These are phyloP conservation scores for Theonella swinhoei DNA, from an alignment of 37 sponge, comb jelly and placozoan genomes.

Conservation along the genomic window DNA sequence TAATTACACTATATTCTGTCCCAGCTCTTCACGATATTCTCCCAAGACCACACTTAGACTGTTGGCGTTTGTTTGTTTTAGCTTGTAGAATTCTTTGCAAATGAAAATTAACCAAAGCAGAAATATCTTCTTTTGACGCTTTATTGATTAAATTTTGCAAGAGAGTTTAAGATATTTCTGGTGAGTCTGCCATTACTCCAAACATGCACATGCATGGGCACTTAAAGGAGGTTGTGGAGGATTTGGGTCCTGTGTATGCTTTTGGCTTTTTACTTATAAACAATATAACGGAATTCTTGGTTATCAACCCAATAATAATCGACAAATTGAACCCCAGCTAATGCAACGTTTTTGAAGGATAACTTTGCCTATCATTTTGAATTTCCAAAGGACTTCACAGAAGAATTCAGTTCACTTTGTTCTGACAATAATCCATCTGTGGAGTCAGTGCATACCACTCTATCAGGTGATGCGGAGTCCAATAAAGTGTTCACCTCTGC, in stretches of 20 bases:
- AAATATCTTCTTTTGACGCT: neutral
- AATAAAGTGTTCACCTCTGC: too few relatives aligned
- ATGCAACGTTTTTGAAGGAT: slow-evolving; percentile 15
- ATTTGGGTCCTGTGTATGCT: slow-evolving; percentile 16
- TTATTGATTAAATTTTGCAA: slow-evolving; percentile 14
- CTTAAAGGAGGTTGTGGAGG: neutral
- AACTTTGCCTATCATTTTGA: neutral
- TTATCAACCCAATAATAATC: slow-evolving; percentile 18
- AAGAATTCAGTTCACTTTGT: neutral
- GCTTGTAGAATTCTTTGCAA: slow-evolving; percentile 15
- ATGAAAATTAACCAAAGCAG: neutral
- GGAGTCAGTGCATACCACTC: neutral
- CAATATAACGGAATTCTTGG: slow-evolving; percentile 38
- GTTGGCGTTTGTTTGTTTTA: slow-evolving; percentile 28
- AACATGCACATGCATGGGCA: slow-evolving; percentile 43
- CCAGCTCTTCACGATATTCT: slow-evolving; percentile 13
- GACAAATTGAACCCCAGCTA: neutral
- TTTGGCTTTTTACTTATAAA: slow-evolving; percentile 29
- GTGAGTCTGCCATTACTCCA: slow-evolving; percentile 11
- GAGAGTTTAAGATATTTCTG: slow-evolving; percentile 13
- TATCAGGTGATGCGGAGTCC: neutral
- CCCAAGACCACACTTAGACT: slow-evolving; percentile 12
- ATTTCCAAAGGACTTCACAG: neutral
- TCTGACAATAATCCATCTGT: neutral
- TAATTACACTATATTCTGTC: neutral